Base-by-base conservation (phyloP, 2,888 invertebrate species). In the Blastobasis lacticolella region DNA sequence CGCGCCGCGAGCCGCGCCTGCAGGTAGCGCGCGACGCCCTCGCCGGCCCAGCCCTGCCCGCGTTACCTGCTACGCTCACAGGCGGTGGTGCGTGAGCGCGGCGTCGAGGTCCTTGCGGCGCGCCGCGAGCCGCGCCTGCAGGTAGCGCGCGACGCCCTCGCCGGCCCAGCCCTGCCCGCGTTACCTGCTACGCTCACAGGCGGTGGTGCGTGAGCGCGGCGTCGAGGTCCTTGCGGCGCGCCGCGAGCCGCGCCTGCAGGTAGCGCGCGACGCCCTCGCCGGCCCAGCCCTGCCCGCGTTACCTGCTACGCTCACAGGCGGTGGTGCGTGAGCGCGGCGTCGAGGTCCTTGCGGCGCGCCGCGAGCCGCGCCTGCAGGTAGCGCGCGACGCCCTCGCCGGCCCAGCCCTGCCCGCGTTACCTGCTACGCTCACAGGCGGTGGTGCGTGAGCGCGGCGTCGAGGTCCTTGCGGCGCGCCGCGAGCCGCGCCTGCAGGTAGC, bases 401-500 rank as follows among this genome's bases (percentile, higher is more conserved):
- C 23, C 23, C 23, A 1, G 23, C 23, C 23, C 23, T 23, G 23
- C 23, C 23, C 23, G 5, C 8, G 42, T 8, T 5, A 10, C 42
- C n/a, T 40, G 42, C 5, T 42, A 8, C 42, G 42, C 42, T 23
- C 23, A 23, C 23, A 49, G 37, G 50, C 45, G 51, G 45, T 23
- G 46, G 58, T 36, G 54, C 46, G 50, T 23, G 55, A 41, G 42
- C 49, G 97, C 90, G 46, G 96, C 95, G 69, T 99, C 99, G 61
- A 99, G 88, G 78, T 99, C 98, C 49, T 96, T 95, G 49, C 98
- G 91, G 76, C 98, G 96, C 81, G 97, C 97, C 77, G 96, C 96
- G 5, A 97, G 95, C 86, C 98, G 98, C 47, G 95, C 95, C 81
- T 97, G 98, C 89, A 99, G 97, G 88, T 99, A 99, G 55, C 99